These are phyloP conservation scores for Rhabdomys dilectus DNA, from an alignment of 2,113 vertebrate species.

Conservation along the genomic window DNA sequence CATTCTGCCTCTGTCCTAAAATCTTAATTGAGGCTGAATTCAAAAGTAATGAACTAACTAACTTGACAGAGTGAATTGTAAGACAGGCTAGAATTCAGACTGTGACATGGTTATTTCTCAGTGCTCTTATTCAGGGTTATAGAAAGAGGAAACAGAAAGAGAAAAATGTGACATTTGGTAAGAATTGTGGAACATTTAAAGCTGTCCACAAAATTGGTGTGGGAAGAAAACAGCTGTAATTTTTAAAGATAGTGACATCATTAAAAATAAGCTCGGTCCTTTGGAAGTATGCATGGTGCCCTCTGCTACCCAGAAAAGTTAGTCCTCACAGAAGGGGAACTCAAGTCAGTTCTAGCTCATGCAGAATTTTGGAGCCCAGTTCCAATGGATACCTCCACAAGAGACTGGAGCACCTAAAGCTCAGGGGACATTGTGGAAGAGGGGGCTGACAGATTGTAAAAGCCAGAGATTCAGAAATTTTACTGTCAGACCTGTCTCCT, in stretches of 20 bases:
- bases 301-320: not conserved
- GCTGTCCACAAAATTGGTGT: not conserved
- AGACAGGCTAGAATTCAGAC: not conserved
- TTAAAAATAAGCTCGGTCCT: not conserved
- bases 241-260: not conserved
- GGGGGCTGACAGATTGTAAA: not conserved
- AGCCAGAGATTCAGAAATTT: not conserved
- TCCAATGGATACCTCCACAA: not conserved
- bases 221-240: not conserved
- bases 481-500: not conserved
- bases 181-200: not conserved
- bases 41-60: not conserved
- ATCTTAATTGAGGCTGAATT: not conserved
- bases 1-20: not conserved
- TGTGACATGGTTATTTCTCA: not conserved
- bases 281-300: no score
- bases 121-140: not conserved
- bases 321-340: not conserved
- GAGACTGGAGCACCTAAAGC: not conserved
- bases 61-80: not conserved
- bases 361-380: not conserved
- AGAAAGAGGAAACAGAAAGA: not conserved
- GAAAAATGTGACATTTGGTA: not conserved
- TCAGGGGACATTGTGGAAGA: not conserved
- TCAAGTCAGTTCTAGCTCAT: not conserved